Conservation (phyloP, 1,140 invertebrate species). For the Limonius californicus region DNA sequence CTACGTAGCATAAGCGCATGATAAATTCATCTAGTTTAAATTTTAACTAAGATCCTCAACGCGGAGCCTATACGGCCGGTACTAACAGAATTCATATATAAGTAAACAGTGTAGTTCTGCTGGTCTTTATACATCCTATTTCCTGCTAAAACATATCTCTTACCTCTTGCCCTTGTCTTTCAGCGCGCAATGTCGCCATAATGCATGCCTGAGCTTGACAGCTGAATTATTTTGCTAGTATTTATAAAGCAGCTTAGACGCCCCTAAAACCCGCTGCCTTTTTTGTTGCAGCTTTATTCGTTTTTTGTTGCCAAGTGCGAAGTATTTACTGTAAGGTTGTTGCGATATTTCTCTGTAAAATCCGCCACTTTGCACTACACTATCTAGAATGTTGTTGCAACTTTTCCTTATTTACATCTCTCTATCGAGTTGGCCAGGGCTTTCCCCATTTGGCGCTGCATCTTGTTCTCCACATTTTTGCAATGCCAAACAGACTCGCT, state of each 20-base stretch:
- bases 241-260: slow-evolving; percentile 28
- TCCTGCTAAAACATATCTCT: slow-evolving; percentile 22
- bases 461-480: too few relatives aligned
- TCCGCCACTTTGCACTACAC: slow-evolving; percentile 2
- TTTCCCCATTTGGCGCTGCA: too few relatives aligned
- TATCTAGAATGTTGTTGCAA: neutral
- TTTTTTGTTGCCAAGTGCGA: neutral
- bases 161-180: slow-evolving; percentile 24
- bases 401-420: neutral
- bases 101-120: slow-evolving; percentile 22
- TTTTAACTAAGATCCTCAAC: slow-evolving; percentile 25
- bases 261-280: neutral
- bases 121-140: slow-evolving; percentile 21
- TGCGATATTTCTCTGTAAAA: neutral
- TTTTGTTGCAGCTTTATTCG: slow-evolving; percentile 8
- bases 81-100: slow-evolving; percentile 29
- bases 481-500: too few relatives aligned
- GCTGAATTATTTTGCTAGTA: slow-evolving; percentile 30
- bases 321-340: slow-evolving; percentile 5
- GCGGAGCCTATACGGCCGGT: slow-evolving; percentile 20
- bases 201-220: slow-evolving; percentile 28
- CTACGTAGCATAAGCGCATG: slow-evolving; percentile 7
- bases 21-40: slow-evolving; percentile 28
- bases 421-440: neutral
- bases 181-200: slow-evolving; percentile 16